Conservation (phyloP, 1,140 invertebrate species). For the Mactra quadrangularis region DNA sequence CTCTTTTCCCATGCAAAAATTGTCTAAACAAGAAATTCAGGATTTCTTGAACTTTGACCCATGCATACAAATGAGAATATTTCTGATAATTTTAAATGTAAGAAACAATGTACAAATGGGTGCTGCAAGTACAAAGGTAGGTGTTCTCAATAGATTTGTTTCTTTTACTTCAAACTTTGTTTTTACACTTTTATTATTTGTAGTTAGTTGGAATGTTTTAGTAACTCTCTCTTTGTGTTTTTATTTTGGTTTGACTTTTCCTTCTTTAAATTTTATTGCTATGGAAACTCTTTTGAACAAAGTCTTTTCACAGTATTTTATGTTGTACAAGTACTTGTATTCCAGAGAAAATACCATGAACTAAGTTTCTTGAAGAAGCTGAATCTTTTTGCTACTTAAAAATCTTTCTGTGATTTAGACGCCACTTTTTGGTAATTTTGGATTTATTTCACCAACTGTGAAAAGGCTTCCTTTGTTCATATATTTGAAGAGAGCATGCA, state of each 20-base stretch:
- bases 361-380: not conserved
- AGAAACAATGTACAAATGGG: no score
- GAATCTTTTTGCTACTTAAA: not conserved
- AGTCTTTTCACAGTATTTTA: slow-evolving; percentile 63
- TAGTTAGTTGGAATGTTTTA: slow-evolving; percentile 22
- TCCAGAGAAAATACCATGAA: slow-evolving; percentile 61
- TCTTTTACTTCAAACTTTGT: not conserved
- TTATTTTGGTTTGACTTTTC: slow-evolving; percentile 14
- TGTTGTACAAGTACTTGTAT: slow-evolving; percentile 50
- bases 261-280: slow-evolving; percentile 21
- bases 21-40: no score
- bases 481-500: slow-evolving; percentile 26
- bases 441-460: slow-evolving; percentile 55
- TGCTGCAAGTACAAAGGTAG: slow-evolving; percentile 3
- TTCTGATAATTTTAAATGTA: no score
- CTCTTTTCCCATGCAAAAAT: no score
- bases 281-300: slow-evolving; percentile 43
- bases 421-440: not conserved
- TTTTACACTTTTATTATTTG: not conserved
- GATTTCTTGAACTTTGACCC: no score
- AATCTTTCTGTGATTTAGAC: no score
- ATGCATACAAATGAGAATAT: no score
- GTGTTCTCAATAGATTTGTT: not conserved
- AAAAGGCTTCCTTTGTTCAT: slow-evolving; percentile 47
- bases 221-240: slow-evolving; percentile 17